Evolutionary conservation across 2,113 vertebrate genomes (phyloP).

Genomic region (Vulpes lagopus): DNA sequence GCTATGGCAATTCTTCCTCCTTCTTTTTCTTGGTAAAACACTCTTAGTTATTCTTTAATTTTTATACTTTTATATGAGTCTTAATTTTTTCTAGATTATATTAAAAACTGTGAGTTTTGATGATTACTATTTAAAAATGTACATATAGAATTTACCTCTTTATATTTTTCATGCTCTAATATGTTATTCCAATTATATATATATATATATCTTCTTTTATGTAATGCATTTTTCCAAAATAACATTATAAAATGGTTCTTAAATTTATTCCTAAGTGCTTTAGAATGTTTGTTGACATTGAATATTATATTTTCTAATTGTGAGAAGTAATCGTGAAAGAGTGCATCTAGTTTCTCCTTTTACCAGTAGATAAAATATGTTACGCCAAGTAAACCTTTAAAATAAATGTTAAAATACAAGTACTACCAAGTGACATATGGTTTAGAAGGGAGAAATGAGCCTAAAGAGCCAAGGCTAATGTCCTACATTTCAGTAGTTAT

Average conservation of each 20-base stretch:
- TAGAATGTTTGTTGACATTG: not conserved
- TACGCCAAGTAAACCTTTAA: not conserved
- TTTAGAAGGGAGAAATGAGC: not conserved
- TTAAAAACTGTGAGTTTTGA: not conserved
- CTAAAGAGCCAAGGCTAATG: not conserved
- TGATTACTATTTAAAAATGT: not conserved
- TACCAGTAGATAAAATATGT: not conserved
- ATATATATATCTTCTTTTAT: not conserved
- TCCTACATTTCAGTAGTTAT: not conserved
- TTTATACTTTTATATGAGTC: not conserved
- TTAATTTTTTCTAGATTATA: not conserved
- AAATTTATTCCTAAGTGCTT: not conserved
- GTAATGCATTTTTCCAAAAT: not conserved
- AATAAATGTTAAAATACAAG: not conserved
- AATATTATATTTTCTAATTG: constrained; percentile 1
- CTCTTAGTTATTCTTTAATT: not conserved
- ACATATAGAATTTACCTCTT: not conserved
- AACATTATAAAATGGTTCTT: not conserved
- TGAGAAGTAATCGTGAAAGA: not conserved
- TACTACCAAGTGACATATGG: not conserved
- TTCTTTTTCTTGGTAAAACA: not conserved
- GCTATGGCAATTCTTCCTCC: not conserved
- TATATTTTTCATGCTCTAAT: not conserved
- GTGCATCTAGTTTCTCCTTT: not conserved
- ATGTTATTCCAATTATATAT: not conserved